phyloP scores from a whole-genome alignment of 2,797 vertebrate genomes.

The Petrocephalus schoutedeni region DNA sequence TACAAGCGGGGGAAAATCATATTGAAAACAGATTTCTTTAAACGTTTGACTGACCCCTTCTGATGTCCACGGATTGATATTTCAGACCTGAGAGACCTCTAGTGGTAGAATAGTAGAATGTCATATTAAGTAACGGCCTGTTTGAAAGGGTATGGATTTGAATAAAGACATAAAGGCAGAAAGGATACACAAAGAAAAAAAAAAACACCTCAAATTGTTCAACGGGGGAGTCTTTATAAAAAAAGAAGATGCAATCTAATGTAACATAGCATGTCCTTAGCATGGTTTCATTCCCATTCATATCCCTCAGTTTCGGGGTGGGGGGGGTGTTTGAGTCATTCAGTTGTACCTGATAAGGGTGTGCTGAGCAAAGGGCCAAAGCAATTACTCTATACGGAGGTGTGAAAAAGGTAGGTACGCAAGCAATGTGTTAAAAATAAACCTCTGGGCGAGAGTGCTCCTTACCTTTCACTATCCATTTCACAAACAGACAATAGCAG shows the following conservation, averaged over 20 bases:
- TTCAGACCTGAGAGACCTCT: neutral
- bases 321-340: neutral
- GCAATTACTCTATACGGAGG: constrained; percentile 3
- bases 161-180: neutral
- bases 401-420: constrained; percentile 3
- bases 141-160: neutral
- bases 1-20: neutral
- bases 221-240: neutral
- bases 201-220: neutral
- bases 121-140: neutral
- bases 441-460: neutral
- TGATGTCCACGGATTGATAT: neutral
- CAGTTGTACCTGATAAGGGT: neutral
- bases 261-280: neutral
- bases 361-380: neutral
- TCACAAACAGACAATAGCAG: neutral
- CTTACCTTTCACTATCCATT: neutral
- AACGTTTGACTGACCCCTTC: neutral
- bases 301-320: neutral
- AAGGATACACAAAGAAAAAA: neutral
- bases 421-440: neutral
- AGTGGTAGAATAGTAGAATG: neutral
- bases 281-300: neutral
- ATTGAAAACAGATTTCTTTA: neutral
- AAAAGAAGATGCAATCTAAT: neutral